Base-by-base conservation (phyloP, 2,113 vertebrate genomes). In the Colinus virginianus region DNA sequence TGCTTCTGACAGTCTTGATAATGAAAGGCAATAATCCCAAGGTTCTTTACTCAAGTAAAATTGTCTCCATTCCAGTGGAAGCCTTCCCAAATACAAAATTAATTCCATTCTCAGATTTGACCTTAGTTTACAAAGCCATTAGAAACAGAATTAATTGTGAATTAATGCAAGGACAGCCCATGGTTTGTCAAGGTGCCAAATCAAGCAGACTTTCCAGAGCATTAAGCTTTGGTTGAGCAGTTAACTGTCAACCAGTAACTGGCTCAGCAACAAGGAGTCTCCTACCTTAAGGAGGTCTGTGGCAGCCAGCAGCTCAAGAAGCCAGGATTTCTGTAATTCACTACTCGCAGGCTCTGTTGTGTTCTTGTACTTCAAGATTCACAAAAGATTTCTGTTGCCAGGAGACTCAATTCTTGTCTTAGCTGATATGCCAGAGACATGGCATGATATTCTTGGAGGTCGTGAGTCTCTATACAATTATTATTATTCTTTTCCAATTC, bases 171-270 rank as follows among this genome's bases (percentile, higher is more conserved):
- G 61, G 25, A 20, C 7, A 80, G 48, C 58, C 17, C n/a, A 25
- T 2, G 13, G 32, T 42, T 68, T 81, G 90, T 48, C 56, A 90
- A 81, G 69, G 61, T 48, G 69, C 23, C 77, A 64, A 13, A 26
- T 38, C 85, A 90, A 93, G 74, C 77, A 84, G 85, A 84, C 58
- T 85, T 87, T 64, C 88, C 77, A 88, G 13, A 48, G 68, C 69
- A 71, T 61, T 90, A 86, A 67, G 61, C 20, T 76, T 70, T 80
- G 46, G 43, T 61, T 76, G 69, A 93, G 79, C 68, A 75, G 66
- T 34, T 72, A 72, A 82, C 42, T 75, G 53, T 71, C 77, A 96
- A 20, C 25, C n/a, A 84, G 85, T 86, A 53, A 48, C 32, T 64
- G 63, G 34, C 20, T 90, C 17, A 6, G 85, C n/a, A 45, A 8